Base-by-base conservation (phyloP, 2,113 vertebrate genomes). In the Daphoenositta chrysoptera region DNA sequence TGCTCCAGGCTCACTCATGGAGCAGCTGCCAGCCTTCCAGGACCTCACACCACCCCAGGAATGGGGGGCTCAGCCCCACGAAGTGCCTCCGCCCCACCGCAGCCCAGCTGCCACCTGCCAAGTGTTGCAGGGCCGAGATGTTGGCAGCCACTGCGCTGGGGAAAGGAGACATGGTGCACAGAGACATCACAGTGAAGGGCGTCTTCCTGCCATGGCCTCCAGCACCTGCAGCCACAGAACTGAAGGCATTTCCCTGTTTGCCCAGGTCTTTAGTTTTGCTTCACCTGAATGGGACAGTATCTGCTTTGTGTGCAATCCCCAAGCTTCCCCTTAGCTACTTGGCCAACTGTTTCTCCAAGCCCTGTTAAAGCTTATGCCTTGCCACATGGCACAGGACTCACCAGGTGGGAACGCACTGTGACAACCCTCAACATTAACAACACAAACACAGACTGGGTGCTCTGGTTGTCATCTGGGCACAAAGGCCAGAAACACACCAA, bases 1-100 rank as follows among this genome's bases (percentile, higher is more conserved):
- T 11, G 44, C 42, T 39, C 57, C 4, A 24, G 40, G 18, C 42
- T 73, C 8, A 4, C n/a, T 44, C 48, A 28, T 3, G 9, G 30
- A 26, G 50, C 1, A 0, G 37, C 51, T 61, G 51, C 11, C 33
- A 80, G 72, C 33, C 31, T 73, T 78, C 33, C 2, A 1, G 1
- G 6, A n/a, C 48, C 22, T 79, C 13, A 9, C 27, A 35, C 6
- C 37, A n/a, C 24, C 13, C 31, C 8, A 7, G 35, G 20, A 70
- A 65, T 0, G 1, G 18, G 65, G 15, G n/a, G 9, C 22, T 64
- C 23, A 65, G 40, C 30, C 64, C 23, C 7, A 6, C 0, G 0
- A 42, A 51, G 39, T 39, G 26, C 16, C 35, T 37, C 35, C 31
- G 1, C 1, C 8, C 26, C 9, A 2, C 42, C 1, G 0, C 35